phyloP scores from a whole-genome alignment of 2,888 invertebrate species.

The Pristionchus japonicus region DNA sequence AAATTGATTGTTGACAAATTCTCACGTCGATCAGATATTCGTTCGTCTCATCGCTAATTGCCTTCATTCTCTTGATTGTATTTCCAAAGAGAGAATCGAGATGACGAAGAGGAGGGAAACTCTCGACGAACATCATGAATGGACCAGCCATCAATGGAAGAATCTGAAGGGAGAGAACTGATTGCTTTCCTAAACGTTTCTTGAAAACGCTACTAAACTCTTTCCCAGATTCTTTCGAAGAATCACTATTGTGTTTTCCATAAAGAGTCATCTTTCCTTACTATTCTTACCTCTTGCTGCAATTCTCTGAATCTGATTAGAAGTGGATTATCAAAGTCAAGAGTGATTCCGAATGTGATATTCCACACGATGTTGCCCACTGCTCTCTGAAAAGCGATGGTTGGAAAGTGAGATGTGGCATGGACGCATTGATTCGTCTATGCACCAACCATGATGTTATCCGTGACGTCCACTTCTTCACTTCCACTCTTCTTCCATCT shows the following conservation, averaged over 20 bases:
- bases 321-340: constrained; percentile 3
- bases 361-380: constrained; percentile 36
- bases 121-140: constrained; percentile 8
- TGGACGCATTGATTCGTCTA: neutral
- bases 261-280: too few relatives aligned
- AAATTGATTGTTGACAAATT: neutral
- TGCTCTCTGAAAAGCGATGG: constrained; percentile 13
- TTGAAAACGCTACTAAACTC: too few relatives aligned
- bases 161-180: too few relatives aligned
- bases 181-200: too few relatives aligned
- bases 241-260: too few relatives aligned
- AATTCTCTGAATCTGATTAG: neutral
- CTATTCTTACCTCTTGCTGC: neutral
- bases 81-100: neutral
- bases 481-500: constrained; percentile 14
- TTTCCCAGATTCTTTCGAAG: too few relatives aligned
- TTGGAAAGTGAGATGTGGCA: neutral
- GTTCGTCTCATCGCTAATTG: neutral
- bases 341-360: constrained; percentile 32
- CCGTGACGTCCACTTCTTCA: neutral
- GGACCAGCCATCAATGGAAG: constrained; percentile 6
- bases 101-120: neutral
- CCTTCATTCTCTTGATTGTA: neutral
- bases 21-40: neutral
- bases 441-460: constrained; percentile 29